Evolutionary conservation across 2,888 invertebrate species (phyloP).

Genomic region (Athalia rosae): DNA sequence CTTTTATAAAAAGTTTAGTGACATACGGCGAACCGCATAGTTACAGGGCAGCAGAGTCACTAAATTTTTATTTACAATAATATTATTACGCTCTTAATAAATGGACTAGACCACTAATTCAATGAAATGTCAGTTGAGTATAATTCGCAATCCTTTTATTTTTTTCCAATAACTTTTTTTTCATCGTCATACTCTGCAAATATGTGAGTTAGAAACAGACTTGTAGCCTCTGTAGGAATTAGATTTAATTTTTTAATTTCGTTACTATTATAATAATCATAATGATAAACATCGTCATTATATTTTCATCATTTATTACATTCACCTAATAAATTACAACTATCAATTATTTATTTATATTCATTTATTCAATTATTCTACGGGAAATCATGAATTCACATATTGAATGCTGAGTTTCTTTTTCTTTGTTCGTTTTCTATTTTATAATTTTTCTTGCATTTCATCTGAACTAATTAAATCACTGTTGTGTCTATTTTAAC

Average conservation of each 20-base stretch:
- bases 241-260: slow-evolving; percentile 36
- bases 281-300: neutral
- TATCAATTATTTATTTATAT: slow-evolving; percentile 34
- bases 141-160: slow-evolving; percentile 36
- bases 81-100: slow-evolving; percentile 55
- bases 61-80: slow-evolving; percentile 39
- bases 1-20: slow-evolving; percentile 47
- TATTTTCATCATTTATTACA: neutral
- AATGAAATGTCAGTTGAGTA: slow-evolving; percentile 46
- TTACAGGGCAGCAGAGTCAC: neutral
- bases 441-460: slow-evolving; percentile 44
- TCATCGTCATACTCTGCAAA: slow-evolving; percentile 10
- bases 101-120: slow-evolving; percentile 64
- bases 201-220: slow-evolving; percentile 40
- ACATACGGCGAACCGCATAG: slow-evolving; percentile 39
- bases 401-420: slow-evolving; percentile 58
- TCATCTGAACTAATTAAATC: slow-evolving; percentile 67
- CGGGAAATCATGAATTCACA: slow-evolving; percentile 50
- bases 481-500: slow-evolving; percentile 65
- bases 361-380: slow-evolving; percentile 32
- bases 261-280: neutral
- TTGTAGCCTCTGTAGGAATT: slow-evolving; percentile 48
- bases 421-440: neutral
- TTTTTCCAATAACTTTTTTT: slow-evolving; percentile 13
- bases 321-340: slow-evolving; percentile 22